These are phyloP conservation scores for Syrphus vitripennis DNA, from an alignment of 2,888 invertebrate species.

Conservation along the genomic window DNA sequence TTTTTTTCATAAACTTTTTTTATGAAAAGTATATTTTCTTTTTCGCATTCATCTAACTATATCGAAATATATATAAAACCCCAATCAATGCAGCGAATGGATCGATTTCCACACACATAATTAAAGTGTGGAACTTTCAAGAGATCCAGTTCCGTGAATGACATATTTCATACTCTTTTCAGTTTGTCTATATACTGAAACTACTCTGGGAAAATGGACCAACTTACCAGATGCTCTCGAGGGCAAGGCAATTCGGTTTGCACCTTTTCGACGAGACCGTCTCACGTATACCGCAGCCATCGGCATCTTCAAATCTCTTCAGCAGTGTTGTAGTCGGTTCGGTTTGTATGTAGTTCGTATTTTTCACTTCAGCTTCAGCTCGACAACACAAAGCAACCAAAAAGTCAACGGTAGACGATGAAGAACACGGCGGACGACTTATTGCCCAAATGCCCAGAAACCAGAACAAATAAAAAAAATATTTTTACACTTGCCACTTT, in stretches of 20 bases:
- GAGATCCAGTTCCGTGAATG: conserved; percentile 13
- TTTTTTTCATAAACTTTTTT: not conserved
- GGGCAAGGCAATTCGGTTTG: conserved; percentile 86
- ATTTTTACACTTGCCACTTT: conserved; percentile 57
- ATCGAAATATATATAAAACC: conserved; percentile 6
- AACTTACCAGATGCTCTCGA: conserved; percentile 80
- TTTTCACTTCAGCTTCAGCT: conserved; percentile 73
- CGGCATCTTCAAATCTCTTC: conserved; percentile 84
- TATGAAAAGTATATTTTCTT: not conserved
- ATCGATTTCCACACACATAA: conserved; percentile 22
- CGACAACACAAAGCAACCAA: conserved; percentile 73
- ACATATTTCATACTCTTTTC: not conserved
- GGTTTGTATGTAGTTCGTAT: conserved; percentile 54
- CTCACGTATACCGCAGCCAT: conserved; percentile 96
- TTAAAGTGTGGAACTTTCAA: conserved; percentile 31
- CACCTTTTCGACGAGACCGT: conserved; percentile 95
- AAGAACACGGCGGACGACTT: conserved; percentile 64
- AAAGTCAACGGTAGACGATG: not conserved
- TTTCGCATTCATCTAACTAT: not conserved
- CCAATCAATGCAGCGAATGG: not conserved
- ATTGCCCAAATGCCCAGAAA: conserved; percentile 76
- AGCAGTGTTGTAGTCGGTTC: conserved; percentile 50
- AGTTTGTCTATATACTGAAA: not conserved
- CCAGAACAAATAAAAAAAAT: conserved; percentile 67
- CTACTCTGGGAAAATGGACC: not conserved